Base-by-base conservation (phyloP, 30 jellyfish, hydroid and myxozoan genomes). In the Nemopilema nomurai region DNA sequence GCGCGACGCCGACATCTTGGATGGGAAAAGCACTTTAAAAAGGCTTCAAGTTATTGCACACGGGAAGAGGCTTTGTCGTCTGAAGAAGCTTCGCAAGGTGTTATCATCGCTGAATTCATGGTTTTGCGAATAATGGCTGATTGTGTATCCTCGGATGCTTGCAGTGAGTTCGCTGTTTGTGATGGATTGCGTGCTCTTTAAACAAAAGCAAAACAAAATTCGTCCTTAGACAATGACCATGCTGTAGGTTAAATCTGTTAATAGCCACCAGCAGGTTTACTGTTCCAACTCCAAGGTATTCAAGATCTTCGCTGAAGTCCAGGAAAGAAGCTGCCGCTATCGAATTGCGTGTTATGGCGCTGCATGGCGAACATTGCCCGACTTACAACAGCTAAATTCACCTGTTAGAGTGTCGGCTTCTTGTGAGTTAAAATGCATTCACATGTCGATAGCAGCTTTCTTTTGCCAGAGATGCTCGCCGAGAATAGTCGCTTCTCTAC, bases 401-500 rank as follows among this genome's bases (percentile, higher is more conserved):
- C 57, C 57, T 41, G 57, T 41, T 41, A 41, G 57, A 41, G 57
- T 6, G 57, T 41, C 13, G 57, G 57, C 6, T 41, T 41, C 9
- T 41, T 41, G 57, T 41, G 57, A 8, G 33, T 73, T 68, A 73
- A 27, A 33, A 77, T 77, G 87, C 65, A 77, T 33, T 65, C 77
- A 32, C 68, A 57, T 77, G 87, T 75, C 22, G 91, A 83, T 28
- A 63, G 66, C 25, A 67, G 85, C 76, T 83, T 51, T 52, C 85
- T 83, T 13, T 21, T 83, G 33, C 91, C 91, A 22, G 91, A 83
- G 62, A 53, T 69, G 79, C 29, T 83, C 53, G 41, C 49, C 29
- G 96, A 87, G 18, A 74, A 53, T 49, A 87, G 96, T 65, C 89
- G 90, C 18, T 87, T 29, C 74, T 87, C 96, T 0, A 74, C 96